phyloP scores from a whole-genome alignment of 2,888 invertebrate genomes.

The Nezara viridula region DNA sequence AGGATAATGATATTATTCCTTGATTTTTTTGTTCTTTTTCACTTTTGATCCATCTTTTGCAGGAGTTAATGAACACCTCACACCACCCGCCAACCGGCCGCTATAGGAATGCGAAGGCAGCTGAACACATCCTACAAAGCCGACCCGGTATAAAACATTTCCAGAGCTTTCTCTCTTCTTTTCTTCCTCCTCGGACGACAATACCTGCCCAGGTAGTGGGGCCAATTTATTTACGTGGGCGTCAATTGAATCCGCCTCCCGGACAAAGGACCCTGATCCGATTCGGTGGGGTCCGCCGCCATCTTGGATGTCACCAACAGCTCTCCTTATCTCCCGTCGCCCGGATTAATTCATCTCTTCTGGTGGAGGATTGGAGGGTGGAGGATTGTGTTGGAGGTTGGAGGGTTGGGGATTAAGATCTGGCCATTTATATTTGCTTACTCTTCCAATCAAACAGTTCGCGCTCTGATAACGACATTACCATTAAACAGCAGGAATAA shows the following conservation, averaged over 20 bases:
- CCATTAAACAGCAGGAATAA: neutral
- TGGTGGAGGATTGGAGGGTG: neutral
- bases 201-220: slow-evolving; percentile 45
- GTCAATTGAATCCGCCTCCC: slow-evolving; percentile 49
- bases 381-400: neutral
- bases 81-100: neutral
- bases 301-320: slow-evolving; percentile 34
- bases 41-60: neutral
- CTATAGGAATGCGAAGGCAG: neutral
- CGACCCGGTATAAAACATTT: slow-evolving; percentile 19
- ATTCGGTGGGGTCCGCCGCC: neutral
- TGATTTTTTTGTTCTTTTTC: too few relatives aligned
- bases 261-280: slow-evolving; percentile 20
- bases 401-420: neutral
- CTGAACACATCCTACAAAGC: slow-evolving; percentile 20
- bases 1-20: too few relatives aligned
- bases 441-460: neutral
- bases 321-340: neutral
- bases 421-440: neutral
- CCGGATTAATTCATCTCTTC: slow-evolving; percentile 21
- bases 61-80: neutral
- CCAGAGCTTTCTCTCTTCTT: slow-evolving; percentile 26
- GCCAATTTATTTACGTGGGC: slow-evolving; percentile 55
- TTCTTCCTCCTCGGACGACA: neutral
- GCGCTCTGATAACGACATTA: neutral